These are phyloP conservation scores for Lepidothrix coronata DNA, from an alignment of 2,113 vertebrate species.

Conservation along the genomic window DNA sequence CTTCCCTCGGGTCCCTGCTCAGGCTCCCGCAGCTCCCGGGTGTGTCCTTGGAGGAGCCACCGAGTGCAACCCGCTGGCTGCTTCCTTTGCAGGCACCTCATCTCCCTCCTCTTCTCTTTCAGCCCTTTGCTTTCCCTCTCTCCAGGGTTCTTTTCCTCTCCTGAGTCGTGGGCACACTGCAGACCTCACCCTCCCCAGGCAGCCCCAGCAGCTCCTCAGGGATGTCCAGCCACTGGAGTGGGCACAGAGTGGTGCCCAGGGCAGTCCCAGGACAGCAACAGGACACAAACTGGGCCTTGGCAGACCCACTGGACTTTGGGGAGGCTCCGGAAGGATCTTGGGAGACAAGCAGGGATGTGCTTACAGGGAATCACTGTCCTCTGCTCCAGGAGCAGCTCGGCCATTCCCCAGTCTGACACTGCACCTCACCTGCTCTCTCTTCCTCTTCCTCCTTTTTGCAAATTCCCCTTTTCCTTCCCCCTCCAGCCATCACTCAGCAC, in stretches of 20 bases:
- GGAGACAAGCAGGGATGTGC: neutral
- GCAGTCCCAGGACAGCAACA: neutral
- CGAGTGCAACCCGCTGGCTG: neutral
- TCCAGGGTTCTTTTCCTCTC: neutral
- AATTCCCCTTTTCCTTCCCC: neutral
- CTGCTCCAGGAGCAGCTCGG: neutral
- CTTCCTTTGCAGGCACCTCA: neutral
- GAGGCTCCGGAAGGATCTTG: neutral
- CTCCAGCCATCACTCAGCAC: neutral
- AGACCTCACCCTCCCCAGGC: neutral
- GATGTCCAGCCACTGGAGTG: neutral
- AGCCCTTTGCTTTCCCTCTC: neutral
- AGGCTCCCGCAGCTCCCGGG: neutral
- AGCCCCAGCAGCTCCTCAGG: neutral
- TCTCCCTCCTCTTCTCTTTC: neutral
- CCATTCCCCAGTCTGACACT: neutral
- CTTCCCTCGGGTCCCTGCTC: neutral
- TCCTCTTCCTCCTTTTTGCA: neutral
- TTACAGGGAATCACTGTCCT: neutral
- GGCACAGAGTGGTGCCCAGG: neutral
- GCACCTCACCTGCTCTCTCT: fast-evolving
- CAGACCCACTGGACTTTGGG: neutral
- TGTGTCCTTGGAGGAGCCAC: neutral
- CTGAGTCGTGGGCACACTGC: neutral
- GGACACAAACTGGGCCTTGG: neutral